phyloP scores from a whole-genome alignment of 2,113 vertebrate genomes.

The Regulus satrapa region DNA sequence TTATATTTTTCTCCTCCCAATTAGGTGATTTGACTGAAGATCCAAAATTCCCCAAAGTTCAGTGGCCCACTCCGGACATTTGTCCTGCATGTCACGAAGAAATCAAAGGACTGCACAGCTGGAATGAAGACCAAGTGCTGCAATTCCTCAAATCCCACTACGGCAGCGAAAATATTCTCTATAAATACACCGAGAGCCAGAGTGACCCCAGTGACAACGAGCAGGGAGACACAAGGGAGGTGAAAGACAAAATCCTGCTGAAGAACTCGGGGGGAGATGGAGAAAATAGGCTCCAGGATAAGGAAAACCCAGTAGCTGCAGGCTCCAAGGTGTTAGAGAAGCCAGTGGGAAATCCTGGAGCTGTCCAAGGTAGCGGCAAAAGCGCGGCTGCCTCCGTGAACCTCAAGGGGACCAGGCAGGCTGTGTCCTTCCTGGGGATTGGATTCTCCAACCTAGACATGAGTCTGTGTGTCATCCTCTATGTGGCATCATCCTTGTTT shows the following conservation, averaged over 20 bases:
- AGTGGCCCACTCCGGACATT: slow-evolving; percentile 87
- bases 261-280: not conserved
- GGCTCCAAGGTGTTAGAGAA: not conserved
- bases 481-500: slow-evolving; percentile 84
- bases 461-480: slow-evolving; percentile 92
- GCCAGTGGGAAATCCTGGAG: not conserved
- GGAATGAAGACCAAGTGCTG: slow-evolving; percentile 82
- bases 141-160: slow-evolving; percentile 85
- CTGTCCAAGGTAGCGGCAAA: not conserved
- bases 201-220: not conserved
- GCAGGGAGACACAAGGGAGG: not conserved
- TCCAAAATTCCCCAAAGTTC: slow-evolving; percentile 86
- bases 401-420: slow-evolving; percentile 37
- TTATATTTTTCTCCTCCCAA: not conserved
- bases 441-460: slow-evolving; percentile 94
- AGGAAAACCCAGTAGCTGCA: not conserved
- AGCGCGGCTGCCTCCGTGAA: fast-evolving
- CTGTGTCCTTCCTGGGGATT: slow-evolving; percentile 73
- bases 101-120: slow-evolving; percentile 79
- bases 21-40: slow-evolving; percentile 88
- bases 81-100: slow-evolving; percentile 89
- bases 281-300: not conserved
- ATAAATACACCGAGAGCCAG: slow-evolving; percentile 59
- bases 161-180: slow-evolving; percentile 71
- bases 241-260: not conserved